Base-by-base conservation (phyloP, 2,113 vertebrate genomes). In the Plectropomus leopardus region DNA sequence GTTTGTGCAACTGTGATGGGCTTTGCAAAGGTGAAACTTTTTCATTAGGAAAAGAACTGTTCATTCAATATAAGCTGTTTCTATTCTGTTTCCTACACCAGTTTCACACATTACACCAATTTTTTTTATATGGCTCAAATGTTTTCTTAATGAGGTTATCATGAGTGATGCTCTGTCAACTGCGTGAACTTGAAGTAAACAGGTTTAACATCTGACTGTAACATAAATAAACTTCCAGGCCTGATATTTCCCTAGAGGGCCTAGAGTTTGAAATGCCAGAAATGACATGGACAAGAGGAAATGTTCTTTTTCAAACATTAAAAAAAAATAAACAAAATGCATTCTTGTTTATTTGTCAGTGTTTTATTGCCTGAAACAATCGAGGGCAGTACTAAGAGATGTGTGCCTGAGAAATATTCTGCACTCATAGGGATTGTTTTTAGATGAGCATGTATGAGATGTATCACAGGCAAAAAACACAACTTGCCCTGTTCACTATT, bases 291-390 rank as follows among this genome's bases (percentile, higher is more conserved):
- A 60, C 4, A 79, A 51, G 28, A 47, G 5, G n/a, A 70, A 16
- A n/a, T 5, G 30, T 23, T 1, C 0, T 40, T 65, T 68, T 65
- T 60, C 54, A 50, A 0, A 32, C 15, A 4, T 11, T n/a, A n/a
- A n/a, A 23, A 5, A 17, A 58, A 5, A 81, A 57, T 23, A 71
- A 80, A 81, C n/a, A 23, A 50, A 42, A 71, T 26, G 0, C 14
- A 50, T 72, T 17, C 7, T 60, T 83, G 17, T 73, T 36, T 45
- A 17, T 54, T 45, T 51, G n/a, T 26, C 53, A 5, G 72, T 66
- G 14, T 63, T 86, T 80, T 82, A 71, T 82, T 6, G 58, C 65
- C 15, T 73, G 16, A 58, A n/a, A 50, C 23, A 72, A 53, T 48
- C 15, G 53, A 13, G 34, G 55, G 40, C 16, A 67, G 13, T 23